Conservation (phyloP, 1,140 invertebrate genomes). For the Heliconius hewitsoni region DNA sequence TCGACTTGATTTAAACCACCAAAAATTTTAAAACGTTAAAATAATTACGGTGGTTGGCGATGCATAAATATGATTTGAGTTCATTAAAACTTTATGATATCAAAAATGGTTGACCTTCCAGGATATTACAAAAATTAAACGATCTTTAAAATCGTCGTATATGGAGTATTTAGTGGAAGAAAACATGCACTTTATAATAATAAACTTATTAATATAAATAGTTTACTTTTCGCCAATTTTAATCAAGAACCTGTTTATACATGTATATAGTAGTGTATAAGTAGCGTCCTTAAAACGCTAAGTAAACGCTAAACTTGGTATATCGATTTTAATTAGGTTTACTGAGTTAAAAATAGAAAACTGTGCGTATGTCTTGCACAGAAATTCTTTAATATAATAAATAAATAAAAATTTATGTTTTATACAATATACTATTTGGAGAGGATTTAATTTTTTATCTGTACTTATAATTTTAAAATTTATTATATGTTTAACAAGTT, state of each 20-base stretch:
- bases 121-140: background rate
- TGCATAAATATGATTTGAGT: slow-evolving; percentile 20
- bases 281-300: too few species aligned
- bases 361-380: too few species aligned
- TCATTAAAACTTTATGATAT: background rate
- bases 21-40: slow-evolving; percentile 30
- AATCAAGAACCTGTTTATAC: too few species aligned
- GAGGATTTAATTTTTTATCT: background rate
- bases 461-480: background rate
- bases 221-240: too few species aligned
- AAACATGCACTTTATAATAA: too few species aligned
- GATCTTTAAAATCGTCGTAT: background rate
- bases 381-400: too few species aligned
- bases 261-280: too few species aligned
- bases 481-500: background rate
- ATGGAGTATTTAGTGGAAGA: background rate
- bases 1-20: slow-evolving; percentile 37
- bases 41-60: slow-evolving; percentile 30
- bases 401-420: background rate
- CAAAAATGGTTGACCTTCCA: background rate
- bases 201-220: too few species aligned
- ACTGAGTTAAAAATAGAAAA: too few species aligned
- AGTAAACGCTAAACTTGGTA: too few species aligned
- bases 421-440: background rate
- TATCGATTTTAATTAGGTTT: too few species aligned